Conservation (phyloP, 23 tunicate species). For the Ascidia mentula region DNA sequence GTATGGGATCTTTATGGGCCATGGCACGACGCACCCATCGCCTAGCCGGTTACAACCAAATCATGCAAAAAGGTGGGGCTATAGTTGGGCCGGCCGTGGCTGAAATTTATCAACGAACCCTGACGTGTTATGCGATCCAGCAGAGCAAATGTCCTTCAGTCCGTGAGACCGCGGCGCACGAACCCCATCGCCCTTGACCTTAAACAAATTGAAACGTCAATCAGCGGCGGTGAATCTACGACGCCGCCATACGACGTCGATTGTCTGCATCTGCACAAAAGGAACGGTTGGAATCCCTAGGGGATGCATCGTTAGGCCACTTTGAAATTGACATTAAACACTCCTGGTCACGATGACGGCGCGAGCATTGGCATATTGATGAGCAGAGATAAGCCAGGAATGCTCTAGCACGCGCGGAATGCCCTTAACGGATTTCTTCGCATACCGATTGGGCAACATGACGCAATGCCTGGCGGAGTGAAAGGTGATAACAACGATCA, state of each 20-base stretch:
- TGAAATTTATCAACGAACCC: too few relatives aligned
- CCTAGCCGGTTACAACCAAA: too few relatives aligned
- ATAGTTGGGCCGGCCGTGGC: too few relatives aligned
- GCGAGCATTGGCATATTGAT: too few relatives aligned
- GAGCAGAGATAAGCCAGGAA: conserved; percentile 5
- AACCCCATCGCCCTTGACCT: neutral
- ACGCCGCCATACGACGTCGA: neutral
- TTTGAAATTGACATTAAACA: neutral
- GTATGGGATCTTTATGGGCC: too few relatives aligned
- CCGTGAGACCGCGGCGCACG: neutral
- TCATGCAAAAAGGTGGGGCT: too few relatives aligned
- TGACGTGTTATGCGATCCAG: neutral
- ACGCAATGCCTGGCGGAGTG: neutral
- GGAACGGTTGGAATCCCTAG: neutral
- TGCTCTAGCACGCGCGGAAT: neutral
- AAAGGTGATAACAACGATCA: neutral
- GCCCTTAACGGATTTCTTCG: too few relatives aligned
- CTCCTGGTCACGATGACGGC: neutral
- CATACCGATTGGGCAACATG: too few relatives aligned
- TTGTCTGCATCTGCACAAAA: too few relatives aligned
- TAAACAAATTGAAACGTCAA: conserved; percentile 8
- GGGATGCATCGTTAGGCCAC: neutral
- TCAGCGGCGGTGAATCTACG: neutral
- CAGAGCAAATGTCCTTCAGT: neutral
- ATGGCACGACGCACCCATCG: too few relatives aligned